These are phyloP conservation scores for Ectemnius cavifrons DNA, from an alignment of 2,888 invertebrate genomes.

Conservation along the genomic window DNA sequence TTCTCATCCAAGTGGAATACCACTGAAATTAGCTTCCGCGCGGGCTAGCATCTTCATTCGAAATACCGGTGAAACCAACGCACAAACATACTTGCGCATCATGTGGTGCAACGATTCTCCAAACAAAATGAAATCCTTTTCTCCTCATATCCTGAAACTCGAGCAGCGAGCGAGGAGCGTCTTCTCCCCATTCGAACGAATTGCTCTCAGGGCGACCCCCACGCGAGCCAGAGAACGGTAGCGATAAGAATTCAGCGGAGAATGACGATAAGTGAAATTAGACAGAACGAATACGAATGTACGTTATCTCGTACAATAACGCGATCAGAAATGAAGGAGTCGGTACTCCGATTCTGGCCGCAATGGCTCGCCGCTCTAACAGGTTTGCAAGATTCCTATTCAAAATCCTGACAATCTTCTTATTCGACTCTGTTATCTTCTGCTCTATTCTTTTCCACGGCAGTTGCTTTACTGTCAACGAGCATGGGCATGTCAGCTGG, in stretches of 20 bases:
- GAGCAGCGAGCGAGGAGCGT: too few relatives aligned
- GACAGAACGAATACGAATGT: background rate
- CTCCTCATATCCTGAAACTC: too few relatives aligned
- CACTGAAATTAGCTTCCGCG: too few relatives aligned
- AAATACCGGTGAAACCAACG: too few relatives aligned
- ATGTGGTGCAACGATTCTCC: too few relatives aligned
- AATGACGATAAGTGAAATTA: background rate
- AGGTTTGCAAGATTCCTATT: conserved; percentile 30
- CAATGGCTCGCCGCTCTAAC: conserved; percentile 37
- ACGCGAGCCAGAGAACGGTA: conserved; percentile 15
- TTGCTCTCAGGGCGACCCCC: background rate
- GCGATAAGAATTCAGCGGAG: background rate
- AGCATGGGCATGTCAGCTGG: conserved; percentile 63
- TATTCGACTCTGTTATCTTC: background rate
- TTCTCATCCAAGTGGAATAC: too few relatives aligned
- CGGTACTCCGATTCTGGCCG: conserved; percentile 37
- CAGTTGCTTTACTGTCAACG: conserved; percentile 62
- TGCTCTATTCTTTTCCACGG: conserved; percentile 13
- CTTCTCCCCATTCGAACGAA: too few relatives aligned
- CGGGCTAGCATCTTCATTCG: too few relatives aligned
- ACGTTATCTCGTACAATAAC: background rate
- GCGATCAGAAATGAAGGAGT: conserved; percentile 9
- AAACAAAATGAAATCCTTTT: too few relatives aligned
- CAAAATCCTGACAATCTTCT: background rate
- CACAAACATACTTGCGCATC: too few relatives aligned